Conservation (phyloP, 2,888 invertebrate genomes). For the Lissocephala sabroskyi region DNA sequence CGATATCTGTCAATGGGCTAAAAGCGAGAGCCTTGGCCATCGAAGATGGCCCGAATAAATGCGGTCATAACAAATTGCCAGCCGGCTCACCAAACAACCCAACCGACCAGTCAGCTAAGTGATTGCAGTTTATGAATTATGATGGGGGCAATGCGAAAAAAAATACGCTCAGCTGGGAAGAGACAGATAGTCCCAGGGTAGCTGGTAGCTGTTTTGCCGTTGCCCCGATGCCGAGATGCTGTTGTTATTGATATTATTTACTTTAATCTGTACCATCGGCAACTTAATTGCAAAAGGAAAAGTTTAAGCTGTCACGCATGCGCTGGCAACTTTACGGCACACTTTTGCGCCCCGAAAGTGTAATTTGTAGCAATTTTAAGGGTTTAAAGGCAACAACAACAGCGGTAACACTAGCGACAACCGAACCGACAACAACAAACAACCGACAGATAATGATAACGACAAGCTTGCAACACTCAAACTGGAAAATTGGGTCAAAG, state of each 20-base stretch:
- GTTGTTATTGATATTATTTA: slow-evolving; percentile 58
- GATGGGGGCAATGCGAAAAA: too few relatives aligned
- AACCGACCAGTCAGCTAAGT: slow-evolving; percentile 30
- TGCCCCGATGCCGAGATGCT: too few relatives aligned
- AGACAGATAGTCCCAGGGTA: background rate
- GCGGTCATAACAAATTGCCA: too few relatives aligned
- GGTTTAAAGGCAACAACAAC: slow-evolving; percentile 22
- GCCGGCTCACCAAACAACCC: background rate
- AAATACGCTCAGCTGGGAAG: too few relatives aligned
- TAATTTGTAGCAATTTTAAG: slow-evolving; percentile 64
- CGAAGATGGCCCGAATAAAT: too few relatives aligned
- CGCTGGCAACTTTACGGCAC: slow-evolving; percentile 31
- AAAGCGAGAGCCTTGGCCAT: too few relatives aligned
- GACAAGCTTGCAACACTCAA: slow-evolving; percentile 13
- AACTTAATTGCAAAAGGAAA: slow-evolving; percentile 57
- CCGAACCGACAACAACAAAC: background rate
- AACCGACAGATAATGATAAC: slow-evolving; percentile 23
- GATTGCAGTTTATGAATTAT: slow-evolving; percentile 61
- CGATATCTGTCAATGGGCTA: too few relatives aligned
- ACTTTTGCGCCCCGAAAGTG: slow-evolving; percentile 59
- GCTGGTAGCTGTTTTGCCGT: slow-evolving; percentile 12
- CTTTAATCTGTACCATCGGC: slow-evolving; percentile 58
- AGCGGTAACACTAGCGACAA: slow-evolving; percentile 9
- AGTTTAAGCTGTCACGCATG: slow-evolving; percentile 40
- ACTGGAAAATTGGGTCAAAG: slow-evolving; percentile 61